These are phyloP conservation scores for Protonemura montana DNA, from an alignment of 2,888 invertebrate species.

Conservation along the genomic window DNA sequence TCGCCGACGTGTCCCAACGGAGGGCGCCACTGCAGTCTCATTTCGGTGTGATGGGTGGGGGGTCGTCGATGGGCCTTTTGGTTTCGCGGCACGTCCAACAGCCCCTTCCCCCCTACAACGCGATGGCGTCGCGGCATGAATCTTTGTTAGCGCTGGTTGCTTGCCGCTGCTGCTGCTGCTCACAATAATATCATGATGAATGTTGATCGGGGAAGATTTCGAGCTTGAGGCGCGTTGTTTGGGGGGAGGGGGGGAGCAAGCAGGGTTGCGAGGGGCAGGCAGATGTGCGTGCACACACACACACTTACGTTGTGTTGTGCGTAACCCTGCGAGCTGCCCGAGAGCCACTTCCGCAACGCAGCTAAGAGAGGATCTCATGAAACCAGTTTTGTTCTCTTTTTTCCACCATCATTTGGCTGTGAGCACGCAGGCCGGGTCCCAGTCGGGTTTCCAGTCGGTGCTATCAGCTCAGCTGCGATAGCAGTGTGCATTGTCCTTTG, in stretches of 20 bases:
- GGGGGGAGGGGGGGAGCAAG: not conserved
- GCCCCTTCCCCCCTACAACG: not conserved
- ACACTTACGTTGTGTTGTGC: not conserved
- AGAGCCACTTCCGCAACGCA: not conserved
- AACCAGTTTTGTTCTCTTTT: not conserved
- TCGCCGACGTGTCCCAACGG: no score
- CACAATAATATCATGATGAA: constrained; percentile 2
- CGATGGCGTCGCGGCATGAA: not conserved
- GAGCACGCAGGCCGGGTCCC: not conserved
- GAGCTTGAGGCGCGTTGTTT: not conserved
- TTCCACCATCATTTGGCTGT: not conserved
- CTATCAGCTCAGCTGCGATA: not conserved
- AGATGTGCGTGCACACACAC: not conserved
- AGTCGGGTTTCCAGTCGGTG: not conserved
- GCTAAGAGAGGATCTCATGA: not conserved
- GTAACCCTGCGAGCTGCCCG: not conserved
- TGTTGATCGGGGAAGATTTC: not conserved
- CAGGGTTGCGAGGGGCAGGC: not conserved
- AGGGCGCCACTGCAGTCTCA: no score
- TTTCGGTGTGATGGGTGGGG: not conserved
- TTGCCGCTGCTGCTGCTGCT: not conserved
- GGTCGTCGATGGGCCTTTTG: not conserved
- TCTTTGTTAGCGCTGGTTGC: not conserved
- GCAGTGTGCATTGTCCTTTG: not conserved
- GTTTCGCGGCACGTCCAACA: not conserved